phyloP scores from a whole-genome alignment of 2,113 vertebrate species.

The Pseudopodoces humilis region DNA sequence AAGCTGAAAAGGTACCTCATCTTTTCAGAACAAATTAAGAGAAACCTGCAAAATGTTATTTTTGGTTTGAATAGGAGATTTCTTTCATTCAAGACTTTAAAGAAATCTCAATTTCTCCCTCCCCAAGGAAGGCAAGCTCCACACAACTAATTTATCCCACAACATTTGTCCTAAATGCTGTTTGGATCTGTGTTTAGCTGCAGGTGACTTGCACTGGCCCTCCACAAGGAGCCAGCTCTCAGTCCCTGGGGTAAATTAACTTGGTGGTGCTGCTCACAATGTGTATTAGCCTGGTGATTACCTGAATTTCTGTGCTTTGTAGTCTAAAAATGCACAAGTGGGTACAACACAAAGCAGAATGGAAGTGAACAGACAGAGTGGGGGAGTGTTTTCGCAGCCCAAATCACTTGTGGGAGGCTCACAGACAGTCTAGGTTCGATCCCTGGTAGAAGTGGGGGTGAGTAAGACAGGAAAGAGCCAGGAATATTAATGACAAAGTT shows the following conservation, averaged over 20 bases:
- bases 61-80: background rate
- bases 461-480: slow-evolving; percentile 47
- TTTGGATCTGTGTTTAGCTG: background rate
- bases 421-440: slow-evolving; percentile 71
- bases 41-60: background rate
- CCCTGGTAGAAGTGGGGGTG: slow-evolving; percentile 58
- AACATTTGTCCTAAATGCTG: background rate
- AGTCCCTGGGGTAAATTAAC: background rate
- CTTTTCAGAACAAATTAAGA: background rate
- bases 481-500: slow-evolving; percentile 58
- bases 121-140: background rate
- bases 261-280: background rate
- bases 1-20: background rate
- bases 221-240: background rate
- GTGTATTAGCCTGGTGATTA: slow-evolving; percentile 4
- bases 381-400: slow-evolving; percentile 66
- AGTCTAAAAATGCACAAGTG: slow-evolving; percentile 54
- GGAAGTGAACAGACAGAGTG: slow-evolving; percentile 68
- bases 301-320: slow-evolving; percentile 32
- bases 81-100: background rate
- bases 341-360: slow-evolving; percentile 66
- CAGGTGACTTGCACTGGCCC: background rate
- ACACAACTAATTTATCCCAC: background rate
- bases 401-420: slow-evolving; percentile 60
- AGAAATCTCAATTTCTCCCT: background rate